A percentile compares a stretch with the other conserved stretches of the same genome.
Conservation (phyloP, 2,888 invertebrate species). For the Pedicia rivosa region DNA sequence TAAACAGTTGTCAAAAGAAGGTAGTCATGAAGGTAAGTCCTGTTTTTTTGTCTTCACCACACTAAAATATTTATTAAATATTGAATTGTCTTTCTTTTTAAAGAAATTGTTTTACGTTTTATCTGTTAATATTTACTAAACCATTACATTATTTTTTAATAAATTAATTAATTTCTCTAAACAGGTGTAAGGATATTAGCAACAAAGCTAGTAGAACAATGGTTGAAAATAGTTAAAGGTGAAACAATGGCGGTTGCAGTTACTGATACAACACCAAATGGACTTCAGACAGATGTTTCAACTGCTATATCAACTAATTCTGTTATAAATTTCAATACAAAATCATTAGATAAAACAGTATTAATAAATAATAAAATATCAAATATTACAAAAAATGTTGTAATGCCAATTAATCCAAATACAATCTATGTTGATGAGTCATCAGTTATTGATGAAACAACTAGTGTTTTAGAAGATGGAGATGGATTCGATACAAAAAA, state of each 20-base stretch:
- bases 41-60: conserved; percentile 10
- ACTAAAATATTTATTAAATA: neutral
- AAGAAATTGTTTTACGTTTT: too few relatives aligned
- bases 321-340: neutral
- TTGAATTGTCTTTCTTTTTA: neutral
- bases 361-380: too few relatives aligned
- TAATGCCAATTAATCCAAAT: too few relatives aligned
- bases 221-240: conserved; percentile 78
- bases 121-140: too few relatives aligned
- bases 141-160: too few relatives aligned
- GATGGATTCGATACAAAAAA: too few relatives aligned
- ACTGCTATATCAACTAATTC: neutral
- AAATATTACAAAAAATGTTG: too few relatives aligned
- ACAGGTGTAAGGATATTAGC: conserved; percentile 64
- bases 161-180: conserved; percentile 20
- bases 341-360: neutral
- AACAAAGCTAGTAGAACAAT: conserved; percentile 69
- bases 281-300: conserved; percentile 26
- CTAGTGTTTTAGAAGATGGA: too few relatives aligned
- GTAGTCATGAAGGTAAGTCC: conserved; percentile 60
- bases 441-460: too few relatives aligned
- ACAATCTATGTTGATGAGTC: too few relatives aligned
- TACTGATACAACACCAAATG: conserved; percentile 19
- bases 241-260: conserved; percentile 30
- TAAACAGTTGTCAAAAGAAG: conserved; percentile 71